Base-by-base conservation (phyloP, 64 coral and sea anemone species). In the Acropora tenuis region DNA sequence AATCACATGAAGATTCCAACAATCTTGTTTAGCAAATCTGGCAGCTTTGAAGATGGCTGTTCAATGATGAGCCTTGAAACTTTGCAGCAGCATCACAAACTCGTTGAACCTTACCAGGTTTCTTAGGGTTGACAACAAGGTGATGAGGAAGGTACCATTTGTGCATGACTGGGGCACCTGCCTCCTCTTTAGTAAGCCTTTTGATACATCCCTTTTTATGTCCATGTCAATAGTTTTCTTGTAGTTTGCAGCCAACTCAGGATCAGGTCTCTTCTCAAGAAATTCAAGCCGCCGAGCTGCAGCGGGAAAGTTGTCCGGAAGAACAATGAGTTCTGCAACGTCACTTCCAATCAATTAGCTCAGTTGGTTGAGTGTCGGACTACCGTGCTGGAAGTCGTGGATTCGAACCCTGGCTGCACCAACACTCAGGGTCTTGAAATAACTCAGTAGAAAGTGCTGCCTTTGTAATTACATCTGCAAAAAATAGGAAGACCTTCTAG, bases 71-170 rank as follows among this genome's bases (percentile, higher is more conserved):
- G 41, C 45, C 86, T 17, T 88, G 49, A 76, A 76, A 88, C 86
- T 76, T 88, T 13, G 86, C 69, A 76, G 71, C 20, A 58, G 40
- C 86, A 76, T 88, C 86, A 76, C 86, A 88, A 43, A 76, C 86
- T 58, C 73, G 72, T n/a, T 49, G 1, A 43, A 76, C 72, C 69
- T 88, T 88, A 1, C 19, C 86, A 52, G 86, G 86, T 74, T 88
- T 88, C 16, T 58, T 61, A 4, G 69, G 69, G 20, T 87, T 76
- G 2, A 88, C 4, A 9, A 76, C 67, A 43, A 72, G 73, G 41
- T 74, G 72, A 59, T 61, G 84, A 41, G 66, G 69, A 48, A 87
- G 84, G 71, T 74, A 87, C 84, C 84, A 87, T 72, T 86, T 67
- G 45, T 18, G 20, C 48, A 4, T 74, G 1, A 18, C 67, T 9